phyloP scores from a whole-genome alignment of 1,140 invertebrate species.

The Condylostylus longicornis region DNA sequence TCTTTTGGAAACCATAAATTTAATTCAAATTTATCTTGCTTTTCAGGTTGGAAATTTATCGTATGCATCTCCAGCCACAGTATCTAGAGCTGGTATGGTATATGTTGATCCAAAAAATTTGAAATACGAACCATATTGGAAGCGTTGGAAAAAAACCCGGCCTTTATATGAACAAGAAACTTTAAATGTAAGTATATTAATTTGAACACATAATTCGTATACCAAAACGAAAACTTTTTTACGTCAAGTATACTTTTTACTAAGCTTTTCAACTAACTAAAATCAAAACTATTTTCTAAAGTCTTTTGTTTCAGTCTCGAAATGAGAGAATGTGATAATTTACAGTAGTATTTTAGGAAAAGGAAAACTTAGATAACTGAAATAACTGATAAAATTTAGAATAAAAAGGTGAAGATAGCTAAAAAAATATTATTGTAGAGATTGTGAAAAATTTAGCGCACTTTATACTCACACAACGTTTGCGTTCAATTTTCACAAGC shows the following conservation, averaged over 20 bases:
- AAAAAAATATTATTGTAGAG: no score
- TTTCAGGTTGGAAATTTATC: slow-evolving; percentile 63
- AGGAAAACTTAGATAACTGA: no score
- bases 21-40: background rate
- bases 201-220: background rate
- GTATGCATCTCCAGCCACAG: slow-evolving; percentile 80
- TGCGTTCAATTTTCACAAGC: no score
- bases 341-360: no score
- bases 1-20: background rate
- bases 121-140: slow-evolving; percentile 71
- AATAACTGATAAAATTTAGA: no score
- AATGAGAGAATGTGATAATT: no score
- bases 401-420: no score
- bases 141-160: slow-evolving; percentile 46
- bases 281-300: no score
- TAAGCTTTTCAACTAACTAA: no score
- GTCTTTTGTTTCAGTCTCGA: no score
- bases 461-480: no score
- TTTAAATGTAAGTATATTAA: slow-evolving; percentile 8
- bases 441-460: no score
- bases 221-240: background rate
- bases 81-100: slow-evolving; percentile 83
- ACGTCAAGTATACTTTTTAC: background rate
- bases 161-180: slow-evolving; percentile 20
- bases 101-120: slow-evolving; percentile 85